phyloP scores from a whole-genome alignment of 2,797 vertebrate species.

The Coccyzus lansbergi region DNA sequence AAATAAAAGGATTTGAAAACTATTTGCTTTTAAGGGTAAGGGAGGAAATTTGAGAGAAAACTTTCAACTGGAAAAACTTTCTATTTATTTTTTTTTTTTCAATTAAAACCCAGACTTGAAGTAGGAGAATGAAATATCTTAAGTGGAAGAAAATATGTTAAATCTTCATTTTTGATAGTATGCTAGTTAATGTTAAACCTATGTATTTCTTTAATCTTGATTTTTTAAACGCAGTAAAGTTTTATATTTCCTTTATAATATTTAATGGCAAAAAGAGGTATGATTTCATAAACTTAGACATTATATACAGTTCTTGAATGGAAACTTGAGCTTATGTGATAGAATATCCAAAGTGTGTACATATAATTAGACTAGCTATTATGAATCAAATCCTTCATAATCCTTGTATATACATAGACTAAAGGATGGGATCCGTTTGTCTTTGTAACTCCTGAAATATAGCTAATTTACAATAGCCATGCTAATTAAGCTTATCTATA shows the following conservation, averaged over 20 bases:
- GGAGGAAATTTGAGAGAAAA: not conserved
- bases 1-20: not conserved
- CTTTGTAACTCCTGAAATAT: conserved; percentile 41
- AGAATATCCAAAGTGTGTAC: conserved; percentile 39
- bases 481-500: conserved; percentile 70
- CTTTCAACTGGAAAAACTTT: not conserved
- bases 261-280: not conserved
- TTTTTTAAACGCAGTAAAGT: not conserved
- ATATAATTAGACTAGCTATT: conserved; percentile 68
- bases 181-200: not conserved
- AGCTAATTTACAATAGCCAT: conserved; percentile 46
- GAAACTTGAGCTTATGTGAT: not conserved
- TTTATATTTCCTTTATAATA: not conserved
- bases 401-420: not conserved
- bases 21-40: not conserved
- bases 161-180: not conserved
- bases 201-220: not conserved
- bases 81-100: not conserved
- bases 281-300: conserved; percentile 23
- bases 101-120: not conserved
- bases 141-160: not conserved
- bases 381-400: conserved; percentile 65
- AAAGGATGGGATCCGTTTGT: conserved; percentile 47
- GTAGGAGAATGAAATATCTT: not conserved
- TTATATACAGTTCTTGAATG: conserved; percentile 30